Evolutionary conservation across 2,797 vertebrate species (phyloP).

Genomic region (Rhinophrynus dorsalis): DNA sequence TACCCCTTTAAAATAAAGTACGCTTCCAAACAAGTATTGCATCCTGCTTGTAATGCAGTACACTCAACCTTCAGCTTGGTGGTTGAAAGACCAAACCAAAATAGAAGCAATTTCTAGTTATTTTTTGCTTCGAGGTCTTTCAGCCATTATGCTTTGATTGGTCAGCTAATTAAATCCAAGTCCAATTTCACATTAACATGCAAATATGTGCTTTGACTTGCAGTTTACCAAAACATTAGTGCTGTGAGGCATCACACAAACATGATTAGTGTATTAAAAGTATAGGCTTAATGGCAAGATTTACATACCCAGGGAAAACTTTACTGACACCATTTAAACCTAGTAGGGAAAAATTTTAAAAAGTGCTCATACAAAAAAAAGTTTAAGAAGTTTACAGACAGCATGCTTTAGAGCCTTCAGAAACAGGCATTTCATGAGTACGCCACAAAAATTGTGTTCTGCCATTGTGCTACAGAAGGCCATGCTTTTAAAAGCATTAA

Average conservation of each 20-base stretch:
- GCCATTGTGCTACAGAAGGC: no score
- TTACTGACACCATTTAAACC: slow-evolving; percentile 83
- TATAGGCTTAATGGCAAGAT: slow-evolving; percentile 56
- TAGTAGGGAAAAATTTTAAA: slow-evolving; percentile 80
- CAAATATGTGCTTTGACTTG: neutral
- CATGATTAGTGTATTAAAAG: slow-evolving; percentile 26
- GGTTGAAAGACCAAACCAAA: no score
- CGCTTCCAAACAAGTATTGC: no score
- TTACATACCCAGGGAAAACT: slow-evolving; percentile 82
- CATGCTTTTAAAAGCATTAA: no score
- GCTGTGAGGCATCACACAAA: slow-evolving; percentile 26
- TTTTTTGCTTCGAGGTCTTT: no score
- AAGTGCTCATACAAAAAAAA: slow-evolving; percentile 70
- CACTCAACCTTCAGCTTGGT: no score
- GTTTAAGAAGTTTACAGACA: neutral
- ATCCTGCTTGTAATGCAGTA: no score
- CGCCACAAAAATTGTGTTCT: no score
- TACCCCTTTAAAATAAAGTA: no score
- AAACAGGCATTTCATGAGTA: neutral
- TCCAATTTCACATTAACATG: neutral
- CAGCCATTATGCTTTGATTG: no score
- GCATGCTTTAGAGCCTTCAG: neutral
- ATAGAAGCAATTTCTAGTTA: no score
- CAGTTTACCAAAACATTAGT: slow-evolving; percentile 11
- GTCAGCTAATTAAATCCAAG: no score